Percentiles rank a stretch among this genome's conserved stretches.
phyloP scores from a whole-genome alignment of 2,797 vertebrate species.

The Falco naumanni region DNA sequence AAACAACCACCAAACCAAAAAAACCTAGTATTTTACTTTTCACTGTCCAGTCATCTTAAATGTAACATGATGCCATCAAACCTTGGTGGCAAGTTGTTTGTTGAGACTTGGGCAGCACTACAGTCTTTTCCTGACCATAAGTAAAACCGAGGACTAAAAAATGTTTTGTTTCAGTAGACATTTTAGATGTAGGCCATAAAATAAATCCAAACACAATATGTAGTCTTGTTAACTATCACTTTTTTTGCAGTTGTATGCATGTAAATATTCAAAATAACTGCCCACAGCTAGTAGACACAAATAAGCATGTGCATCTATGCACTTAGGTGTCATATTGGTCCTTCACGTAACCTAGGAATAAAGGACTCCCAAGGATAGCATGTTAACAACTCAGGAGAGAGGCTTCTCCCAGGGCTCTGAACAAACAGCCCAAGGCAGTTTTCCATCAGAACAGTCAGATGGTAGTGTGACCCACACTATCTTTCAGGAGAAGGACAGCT shows the following conservation, averaged over 20 bases:
- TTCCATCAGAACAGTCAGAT: not conserved
- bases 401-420: not conserved
- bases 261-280: not conserved
- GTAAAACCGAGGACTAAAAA: not conserved
- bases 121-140: not conserved
- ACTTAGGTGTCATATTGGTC: not conserved
- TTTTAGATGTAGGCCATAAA: not conserved
- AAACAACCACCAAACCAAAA: not conserved
- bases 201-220: not conserved
- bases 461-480: fast-evolving
- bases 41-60: not conserved
- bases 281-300: not conserved
- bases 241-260: not conserved
- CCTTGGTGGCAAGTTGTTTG: not conserved
- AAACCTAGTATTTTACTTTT: not conserved
- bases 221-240: not conserved
- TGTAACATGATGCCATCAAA: not conserved
- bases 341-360: not conserved
- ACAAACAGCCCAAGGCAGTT: not conserved
- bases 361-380: not conserved
- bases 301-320: not conserved
- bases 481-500: not conserved
- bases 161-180: not conserved
- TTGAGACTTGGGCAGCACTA: not conserved
- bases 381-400: not conserved